Evolutionary conservation across 1,140 invertebrate species (phyloP).

Genomic region (Microvelia longipes): DNA sequence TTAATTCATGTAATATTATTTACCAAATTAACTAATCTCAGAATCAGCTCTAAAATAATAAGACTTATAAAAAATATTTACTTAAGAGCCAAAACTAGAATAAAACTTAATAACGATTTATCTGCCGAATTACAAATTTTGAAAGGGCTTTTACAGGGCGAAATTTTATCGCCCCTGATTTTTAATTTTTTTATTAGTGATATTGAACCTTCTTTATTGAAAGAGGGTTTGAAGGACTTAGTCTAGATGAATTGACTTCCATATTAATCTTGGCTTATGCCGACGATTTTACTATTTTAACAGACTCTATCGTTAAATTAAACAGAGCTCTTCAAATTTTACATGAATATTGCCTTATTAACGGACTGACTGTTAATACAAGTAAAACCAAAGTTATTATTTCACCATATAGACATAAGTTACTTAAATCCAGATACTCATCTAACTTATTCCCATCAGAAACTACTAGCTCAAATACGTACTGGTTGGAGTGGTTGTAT

Average conservation of each 20-base stretch:
- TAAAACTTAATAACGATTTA: not conserved
- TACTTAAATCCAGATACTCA: not conserved
- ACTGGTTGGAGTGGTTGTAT: not conserved
- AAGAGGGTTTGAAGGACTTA: not conserved
- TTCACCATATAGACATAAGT: not conserved
- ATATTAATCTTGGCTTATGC: not conserved
- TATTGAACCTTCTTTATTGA: not conserved
- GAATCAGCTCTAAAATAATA: not conserved
- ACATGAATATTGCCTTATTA: not conserved
- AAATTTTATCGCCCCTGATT: not conserved
- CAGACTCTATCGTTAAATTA: not conserved
- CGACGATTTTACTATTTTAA: not conserved
- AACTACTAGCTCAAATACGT: not conserved
- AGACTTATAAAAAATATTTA: not conserved
- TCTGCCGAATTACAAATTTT: not conserved
- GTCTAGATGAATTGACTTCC: not conserved
- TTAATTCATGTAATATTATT: not conserved
- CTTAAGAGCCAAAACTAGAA: not conserved
- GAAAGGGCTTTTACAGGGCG: not conserved
- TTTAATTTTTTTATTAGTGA: not conserved
- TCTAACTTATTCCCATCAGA: not conserved
- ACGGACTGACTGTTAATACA: not conserved
- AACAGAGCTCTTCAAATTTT: not conserved
- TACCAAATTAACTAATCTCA: not conserved
- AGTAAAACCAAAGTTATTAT: not conserved